A percentile compares a stretch with the other conserved stretches of the same genome.
Conservation (phyloP, 2,888 invertebrate species). For the Xylota sylvarum region DNA sequence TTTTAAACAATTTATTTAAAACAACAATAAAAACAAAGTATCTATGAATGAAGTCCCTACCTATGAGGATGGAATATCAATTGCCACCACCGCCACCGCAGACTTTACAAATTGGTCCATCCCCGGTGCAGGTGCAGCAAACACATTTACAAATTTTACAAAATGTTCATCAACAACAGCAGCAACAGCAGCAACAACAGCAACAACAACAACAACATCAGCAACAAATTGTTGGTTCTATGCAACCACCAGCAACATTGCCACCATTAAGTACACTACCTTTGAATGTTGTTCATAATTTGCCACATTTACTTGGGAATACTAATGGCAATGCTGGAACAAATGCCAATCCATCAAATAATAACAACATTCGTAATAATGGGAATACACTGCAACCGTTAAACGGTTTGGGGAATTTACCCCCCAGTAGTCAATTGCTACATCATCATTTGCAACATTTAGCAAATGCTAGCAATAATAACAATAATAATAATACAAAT, state of each 20-base stretch:
- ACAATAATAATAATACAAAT: conserved; percentile 78
- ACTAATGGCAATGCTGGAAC: conserved; percentile 60
- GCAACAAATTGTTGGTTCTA: conserved; percentile 82
- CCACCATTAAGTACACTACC: conserved; percentile 83
- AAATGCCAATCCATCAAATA: conserved; percentile 70
- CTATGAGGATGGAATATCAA: conserved; percentile 85
- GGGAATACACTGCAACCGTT: conserved; percentile 69
- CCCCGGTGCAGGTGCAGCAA: conserved; percentile 80
- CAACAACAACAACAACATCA: conserved; percentile 81
- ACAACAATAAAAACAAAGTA: conserved; percentile 47
- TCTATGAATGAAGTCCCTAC: conserved; percentile 79
- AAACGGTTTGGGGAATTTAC: conserved; percentile 80
- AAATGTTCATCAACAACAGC: conserved; percentile 80
- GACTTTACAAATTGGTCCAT: conserved; percentile 81
- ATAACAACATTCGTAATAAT: conserved; percentile 74
- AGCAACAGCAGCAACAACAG: conserved; percentile 80
- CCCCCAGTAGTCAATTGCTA: conserved; percentile 83
- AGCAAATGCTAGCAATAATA: conserved; percentile 81
- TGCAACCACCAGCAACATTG: conserved; percentile 81
- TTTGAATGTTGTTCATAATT: conserved; percentile 84
- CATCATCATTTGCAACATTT: conserved; percentile 84
- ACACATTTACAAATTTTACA: conserved; percentile 81
- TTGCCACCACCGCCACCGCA: conserved; percentile 83
- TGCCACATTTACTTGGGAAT: conserved; percentile 83
- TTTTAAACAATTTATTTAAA: conserved; percentile 22